These are phyloP conservation scores for Chymomyza costata DNA, from an alignment of 1,140 invertebrate species.

Conservation along the genomic window DNA sequence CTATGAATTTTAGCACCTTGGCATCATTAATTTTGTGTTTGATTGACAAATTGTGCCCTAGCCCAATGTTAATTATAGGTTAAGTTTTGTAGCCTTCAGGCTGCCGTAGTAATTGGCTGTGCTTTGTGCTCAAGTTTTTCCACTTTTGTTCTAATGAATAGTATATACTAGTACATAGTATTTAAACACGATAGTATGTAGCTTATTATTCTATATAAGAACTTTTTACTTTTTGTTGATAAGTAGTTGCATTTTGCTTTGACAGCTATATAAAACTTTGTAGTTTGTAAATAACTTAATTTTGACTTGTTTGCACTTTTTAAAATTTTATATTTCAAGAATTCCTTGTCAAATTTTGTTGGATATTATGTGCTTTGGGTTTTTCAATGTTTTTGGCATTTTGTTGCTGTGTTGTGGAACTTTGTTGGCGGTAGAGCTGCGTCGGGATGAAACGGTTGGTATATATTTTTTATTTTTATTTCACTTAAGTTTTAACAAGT, in stretches of 20 bases:
- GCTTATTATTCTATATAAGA: slow-evolving; percentile 8
- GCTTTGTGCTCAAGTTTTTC: not conserved
- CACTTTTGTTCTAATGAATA: slow-evolving; percentile 19
- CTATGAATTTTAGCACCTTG: slow-evolving; percentile 45
- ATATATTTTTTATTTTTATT: not conserved
- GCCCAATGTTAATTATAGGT: slow-evolving; percentile 35
- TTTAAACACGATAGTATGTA: no score
- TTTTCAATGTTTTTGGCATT: slow-evolving; percentile 37
- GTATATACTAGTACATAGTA: no score
- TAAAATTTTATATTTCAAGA: no score
- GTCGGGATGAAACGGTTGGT: slow-evolving; percentile 47
- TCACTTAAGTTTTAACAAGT: slow-evolving; percentile 1
- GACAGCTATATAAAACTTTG: no score
- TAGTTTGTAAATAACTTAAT: no score
- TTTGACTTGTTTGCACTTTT: no score
- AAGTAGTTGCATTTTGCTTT: not conserved
- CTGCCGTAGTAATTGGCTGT: not conserved
- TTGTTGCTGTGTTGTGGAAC: slow-evolving; percentile 24
- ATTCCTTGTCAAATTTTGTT: no score
- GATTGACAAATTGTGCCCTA: slow-evolving; percentile 50
- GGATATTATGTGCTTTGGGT: no score
- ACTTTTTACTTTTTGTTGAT: slow-evolving; percentile 3
- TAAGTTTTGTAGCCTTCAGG: not conserved
- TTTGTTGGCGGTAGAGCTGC: slow-evolving; percentile 23
- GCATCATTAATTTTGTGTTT: slow-evolving; percentile 22